phyloP scores from a whole-genome alignment of 2,797 vertebrate genomes.

The Sebastes vulpes region DNA sequence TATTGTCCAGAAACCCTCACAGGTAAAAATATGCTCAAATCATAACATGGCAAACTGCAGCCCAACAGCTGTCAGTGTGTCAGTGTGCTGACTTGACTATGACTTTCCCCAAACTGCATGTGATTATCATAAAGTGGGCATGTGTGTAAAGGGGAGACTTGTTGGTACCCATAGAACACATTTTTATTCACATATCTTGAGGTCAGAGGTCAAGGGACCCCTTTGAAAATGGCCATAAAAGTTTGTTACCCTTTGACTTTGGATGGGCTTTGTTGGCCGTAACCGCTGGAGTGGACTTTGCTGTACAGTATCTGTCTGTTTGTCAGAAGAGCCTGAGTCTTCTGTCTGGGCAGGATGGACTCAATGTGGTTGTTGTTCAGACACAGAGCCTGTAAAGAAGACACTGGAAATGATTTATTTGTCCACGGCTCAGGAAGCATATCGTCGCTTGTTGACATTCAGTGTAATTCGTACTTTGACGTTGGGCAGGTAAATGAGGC shows the following conservation, averaged over 20 bases:
- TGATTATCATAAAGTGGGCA: too few species aligned
- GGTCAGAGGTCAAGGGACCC: too few species aligned
- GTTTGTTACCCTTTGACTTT: constrained; percentile 83
- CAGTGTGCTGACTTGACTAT: too few species aligned
- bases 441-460: not conserved
- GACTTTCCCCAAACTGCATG: too few species aligned
- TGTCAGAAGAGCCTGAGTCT: constrained; percentile 82
- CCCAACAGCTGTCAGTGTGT: too few species aligned
- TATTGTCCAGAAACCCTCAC: too few species aligned
- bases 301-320: constrained; percentile 88
- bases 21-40: too few species aligned
- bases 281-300: constrained; percentile 90
- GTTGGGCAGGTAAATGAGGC: constrained; percentile 89
- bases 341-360: constrained; percentile 89
- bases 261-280: constrained; percentile 84
- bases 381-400: constrained; percentile 82
- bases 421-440: not conserved
- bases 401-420: not conserved
- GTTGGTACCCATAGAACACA: too few species aligned
- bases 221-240: too few species aligned
- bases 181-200: too few species aligned
- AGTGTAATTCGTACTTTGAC: constrained; percentile 81
- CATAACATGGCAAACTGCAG: too few species aligned
- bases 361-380: constrained; percentile 91
- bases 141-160: too few species aligned